A percentile compares a stretch with the other conserved stretches of the same genome.
Evolutionary conservation across 2,113 vertebrate genomes (phyloP).

Genomic region (Neolamprologus ventralis): DNA sequence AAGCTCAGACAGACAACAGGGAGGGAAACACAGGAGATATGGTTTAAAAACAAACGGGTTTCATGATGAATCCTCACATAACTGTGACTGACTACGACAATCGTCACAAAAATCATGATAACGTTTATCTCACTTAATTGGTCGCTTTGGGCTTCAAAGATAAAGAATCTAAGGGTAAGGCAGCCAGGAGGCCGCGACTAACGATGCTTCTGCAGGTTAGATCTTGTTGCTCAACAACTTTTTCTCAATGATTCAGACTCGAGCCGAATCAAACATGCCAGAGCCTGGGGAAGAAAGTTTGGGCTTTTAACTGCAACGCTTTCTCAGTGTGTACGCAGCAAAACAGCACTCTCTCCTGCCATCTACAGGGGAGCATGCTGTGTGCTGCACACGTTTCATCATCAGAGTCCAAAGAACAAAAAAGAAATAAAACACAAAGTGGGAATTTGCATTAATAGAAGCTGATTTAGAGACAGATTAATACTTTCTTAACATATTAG

Average conservation of each 20-base stretch:
- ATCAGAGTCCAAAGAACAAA: background rate
- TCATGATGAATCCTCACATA: background rate
- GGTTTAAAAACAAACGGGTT: background rate
- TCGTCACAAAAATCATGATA: background rate
- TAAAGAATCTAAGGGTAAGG: rapidly evolving
- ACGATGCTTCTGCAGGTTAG: background rate
- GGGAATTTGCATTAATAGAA: background rate
- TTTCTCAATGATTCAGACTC: background rate
- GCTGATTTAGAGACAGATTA: rapidly evolving
- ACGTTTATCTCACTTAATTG: too few relatives aligned
- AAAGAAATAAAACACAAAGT: rapidly evolving
- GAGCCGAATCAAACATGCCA: background rate
- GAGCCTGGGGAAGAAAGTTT: background rate
- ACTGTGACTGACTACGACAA: background rate
- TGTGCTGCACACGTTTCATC: background rate
- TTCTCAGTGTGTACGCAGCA: background rate
- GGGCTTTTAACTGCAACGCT: background rate
- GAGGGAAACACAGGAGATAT: rapidly evolving
- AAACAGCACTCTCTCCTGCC: background rate
- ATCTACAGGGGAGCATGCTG: rapidly evolving
- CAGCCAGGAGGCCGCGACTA: background rate
- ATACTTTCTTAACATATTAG: background rate
- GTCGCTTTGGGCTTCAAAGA: rapidly evolving
- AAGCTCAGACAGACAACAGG: rapidly evolving
- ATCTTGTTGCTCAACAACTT: rapidly evolving